Base-by-base conservation (phyloP, 2,797 vertebrate genomes). In the Taenioides sp. region DNA sequence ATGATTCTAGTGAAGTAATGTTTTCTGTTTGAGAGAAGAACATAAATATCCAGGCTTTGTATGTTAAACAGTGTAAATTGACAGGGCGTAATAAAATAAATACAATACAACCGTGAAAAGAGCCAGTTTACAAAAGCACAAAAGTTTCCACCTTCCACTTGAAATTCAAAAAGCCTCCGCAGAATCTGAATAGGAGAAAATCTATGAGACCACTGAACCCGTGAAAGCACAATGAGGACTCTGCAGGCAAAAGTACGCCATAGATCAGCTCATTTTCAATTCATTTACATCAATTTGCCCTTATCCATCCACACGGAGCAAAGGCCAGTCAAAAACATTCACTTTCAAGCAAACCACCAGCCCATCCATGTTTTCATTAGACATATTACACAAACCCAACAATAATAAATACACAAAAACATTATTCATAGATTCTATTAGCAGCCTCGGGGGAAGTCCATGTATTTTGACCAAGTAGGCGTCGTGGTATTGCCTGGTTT, bases 351-450 rank as follows among this genome's bases (percentile, higher is more conserved):
- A 49, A 3, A 65, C 71, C 63, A 71, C 43, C 66, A 66, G 59
- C 68, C 67, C 49, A 61, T 49, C 67, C 71, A 17, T 72, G 69
- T 40, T 69, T 67, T 71, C 81, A 66, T 81, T 74, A 79, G 76
- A 68, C 76, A 83, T 80, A 90, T 88, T 80, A 84, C 67, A 81
- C 83, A 86, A 83, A 79, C 65, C 70, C 83, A 86, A 82, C 80
- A 85, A 81, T 86, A 88, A 91, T 81, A 85, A 89, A 84, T 76
- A 87, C 90, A 89, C 86, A 86, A 85, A 84, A 81, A 75, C 62
- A 69, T 54, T 82, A 87, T 86, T 88, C 69, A 85, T 75, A 59
- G 84, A 88, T 88, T 82, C 79, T 62, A 81, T 81, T 83, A 78
- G 67, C 71, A 69, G 79, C 85, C 75, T 59, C 1, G 28, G 78